Evolutionary conservation across 2,113 vertebrate genomes (phyloP), one percentile per base, ranked within the genome.

Genomic region (Ancistrus triradiatus): DNA sequence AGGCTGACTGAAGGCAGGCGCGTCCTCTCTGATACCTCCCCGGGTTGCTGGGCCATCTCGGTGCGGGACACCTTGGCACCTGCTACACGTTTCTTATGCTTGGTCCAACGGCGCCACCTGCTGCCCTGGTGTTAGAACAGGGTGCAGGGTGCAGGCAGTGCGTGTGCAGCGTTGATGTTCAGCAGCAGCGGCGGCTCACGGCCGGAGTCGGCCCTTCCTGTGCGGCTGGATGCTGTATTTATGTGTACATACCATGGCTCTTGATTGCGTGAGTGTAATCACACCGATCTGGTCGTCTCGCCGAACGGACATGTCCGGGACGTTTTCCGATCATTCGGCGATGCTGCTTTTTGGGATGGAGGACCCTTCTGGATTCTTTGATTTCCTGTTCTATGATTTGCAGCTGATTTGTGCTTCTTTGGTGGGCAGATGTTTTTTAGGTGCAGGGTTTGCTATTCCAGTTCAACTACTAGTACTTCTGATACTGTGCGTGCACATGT

Each of bases 181-280:
- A 31, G 27, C 3, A 3, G 27, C 3, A 31, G 7, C 7, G 27
- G 27, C 27, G 7, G 38, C 38, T 5, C 38, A 42, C 38, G n/a
- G 38, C 38, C 14, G 38, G 38, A 42, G 38, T 5, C 6, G 38
- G 14, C 5, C 13, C 3, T 5, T n/a, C n/a, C 5, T 42, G 38
- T 13, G 43, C 63, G 63, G 70, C n/a, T n/a, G n/a, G n/a, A n/a
- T n/a, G 72, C 75, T 85, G 77, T 82, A 77, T 82, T 82, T 81
- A 80, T 82, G 61, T 86, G 82, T 88, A 84, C 51, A 88, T 86
- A 86, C 58, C n/a, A n/a, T n/a, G n/a, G n/a, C n/a, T n/a, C n/a
- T n/a, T n/a, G n/a, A n/a, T n/a, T n/a, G n/a, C 40, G 55, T 65
- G 71, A 68, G 74, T 82, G 69, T 80, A 63, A 75, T 78, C 75